phyloP scores from a whole-genome alignment of 2,888 invertebrate genomes.

The Xylophagus ater region DNA sequence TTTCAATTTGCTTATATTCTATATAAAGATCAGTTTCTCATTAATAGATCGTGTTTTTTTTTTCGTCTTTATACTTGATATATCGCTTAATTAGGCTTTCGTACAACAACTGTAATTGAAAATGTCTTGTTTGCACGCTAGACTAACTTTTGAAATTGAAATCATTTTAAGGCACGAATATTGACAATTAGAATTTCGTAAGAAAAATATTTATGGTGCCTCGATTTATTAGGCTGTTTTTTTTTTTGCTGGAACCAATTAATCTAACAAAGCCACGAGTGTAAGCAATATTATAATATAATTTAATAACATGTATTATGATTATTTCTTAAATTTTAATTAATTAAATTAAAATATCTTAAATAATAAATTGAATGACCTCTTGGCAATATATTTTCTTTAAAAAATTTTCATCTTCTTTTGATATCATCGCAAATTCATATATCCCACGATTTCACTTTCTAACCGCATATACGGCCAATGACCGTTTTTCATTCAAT shows the following conservation, averaged over 20 bases:
- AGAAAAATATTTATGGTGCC: conserved; percentile 4
- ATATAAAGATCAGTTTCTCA: conserved; percentile 5
- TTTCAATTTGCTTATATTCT: background rate
- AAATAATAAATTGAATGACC: conserved; percentile 7
- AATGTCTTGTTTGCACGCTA: conserved; percentile 13
- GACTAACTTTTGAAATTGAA: conserved; percentile 9
- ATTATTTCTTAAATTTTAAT: background rate
- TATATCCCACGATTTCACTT: conserved; percentile 16
- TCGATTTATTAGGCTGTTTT: no score
- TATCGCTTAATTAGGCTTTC: conserved; percentile 11
- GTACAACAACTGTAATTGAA: conserved; percentile 9
- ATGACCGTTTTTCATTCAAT: no score
- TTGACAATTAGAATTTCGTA: conserved; percentile 2
- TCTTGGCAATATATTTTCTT: background rate
- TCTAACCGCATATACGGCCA: conserved; percentile 1
- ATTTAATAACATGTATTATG: background rate
- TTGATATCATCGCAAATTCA: background rate
- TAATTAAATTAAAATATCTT: background rate
- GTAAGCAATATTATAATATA: no score
- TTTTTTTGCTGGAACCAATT: no score
- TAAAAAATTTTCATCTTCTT: background rate
- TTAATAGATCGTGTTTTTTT: conserved; percentile 8
- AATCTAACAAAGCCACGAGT: no score
- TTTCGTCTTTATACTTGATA: conserved; percentile 1
- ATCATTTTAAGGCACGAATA: conserved; percentile 7